Evolutionary conservation across 2,113 vertebrate genomes (phyloP).

Genomic region (Dromiciops gliroides): DNA sequence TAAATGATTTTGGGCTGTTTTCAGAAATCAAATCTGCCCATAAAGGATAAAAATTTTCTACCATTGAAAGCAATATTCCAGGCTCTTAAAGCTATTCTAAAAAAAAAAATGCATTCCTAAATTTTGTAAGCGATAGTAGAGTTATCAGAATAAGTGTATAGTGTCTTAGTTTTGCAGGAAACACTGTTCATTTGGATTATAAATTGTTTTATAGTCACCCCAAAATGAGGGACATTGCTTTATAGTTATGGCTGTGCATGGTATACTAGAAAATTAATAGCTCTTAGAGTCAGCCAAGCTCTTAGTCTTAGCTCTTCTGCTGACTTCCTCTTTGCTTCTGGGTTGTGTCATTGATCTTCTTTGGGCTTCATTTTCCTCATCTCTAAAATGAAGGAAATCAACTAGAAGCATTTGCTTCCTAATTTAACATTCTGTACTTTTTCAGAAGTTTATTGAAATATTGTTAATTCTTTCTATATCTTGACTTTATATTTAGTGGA

Average conservation of each 20-base stretch:
- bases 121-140: neutral
- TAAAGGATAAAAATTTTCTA: neutral
- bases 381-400: too few relatives aligned
- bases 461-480: neutral
- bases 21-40: slow-evolving; percentile 11
- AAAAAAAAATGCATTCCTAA: neutral
- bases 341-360: neutral
- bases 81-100: neutral
- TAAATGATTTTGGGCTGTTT: slow-evolving; percentile 7
- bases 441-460: neutral
- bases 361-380: neutral
- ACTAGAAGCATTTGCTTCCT: neutral
- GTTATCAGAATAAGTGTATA: neutral
- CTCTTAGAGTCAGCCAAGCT: neutral
- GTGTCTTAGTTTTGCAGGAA: neutral
- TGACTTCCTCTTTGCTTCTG: neutral
- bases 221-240: neutral
- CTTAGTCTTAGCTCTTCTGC: neutral
- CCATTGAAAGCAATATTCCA: slow-evolving; percentile 8
- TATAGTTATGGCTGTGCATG: neutral
- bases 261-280: neutral
- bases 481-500: neutral
- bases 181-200: neutral
- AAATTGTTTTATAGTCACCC: neutral
- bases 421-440: neutral